Evolutionary conservation across 1,140 invertebrate species (phyloP), one percentile per base, ranked within the genome.

Genomic region (Paraescarpia echinospica): DNA sequence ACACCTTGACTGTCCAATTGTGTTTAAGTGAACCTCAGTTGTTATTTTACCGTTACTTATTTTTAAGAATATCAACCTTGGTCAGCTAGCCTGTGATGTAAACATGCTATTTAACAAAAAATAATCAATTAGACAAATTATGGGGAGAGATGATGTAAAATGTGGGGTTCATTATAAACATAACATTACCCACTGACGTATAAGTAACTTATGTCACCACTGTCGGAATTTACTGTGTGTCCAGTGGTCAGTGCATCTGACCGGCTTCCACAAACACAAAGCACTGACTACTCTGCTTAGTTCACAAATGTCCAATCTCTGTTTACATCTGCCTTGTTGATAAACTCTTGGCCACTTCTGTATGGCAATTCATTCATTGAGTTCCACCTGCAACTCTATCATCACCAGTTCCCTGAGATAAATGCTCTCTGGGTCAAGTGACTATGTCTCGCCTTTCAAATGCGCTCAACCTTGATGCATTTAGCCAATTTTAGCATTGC

Each of bases 291-390:
- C 59, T 14, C 8, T 22, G 14, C 41, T 41, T 41, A 41, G 41
- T 41, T 41, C 41, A 41, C 41, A 6, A 77, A 27, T 77, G 59
- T 12, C 0, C 14, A 77, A 77, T 77, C 59, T 77, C 0, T 77
- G 59, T 77, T 77, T 77, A 77, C 27, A 77, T 77, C 59, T 77
- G 59, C 59, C 59, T 77, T 77, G 59, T 77, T 77, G 59, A 77
- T 77, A 77, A 77, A 77, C 59, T 77, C 9, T 77, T 77, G 59
- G 59, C 27, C 59, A 77, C 27, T 77, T 18, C 59, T 77, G 59
- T 77, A 27, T 18, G 22, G 59, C 59, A 77, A 77, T 77, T 77
- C 59, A 77, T 77, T 77, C 8, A 77, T 77, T 77, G 59, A 14
- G 22, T 14, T 27, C 8, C 4, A 77, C 59, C 59, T 77, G 59